Percentiles rank a stretch among this genome's conserved stretches.
Conservation (phyloP, 2,113 vertebrate genomes). For the Hippocampus barbouri region DNA sequence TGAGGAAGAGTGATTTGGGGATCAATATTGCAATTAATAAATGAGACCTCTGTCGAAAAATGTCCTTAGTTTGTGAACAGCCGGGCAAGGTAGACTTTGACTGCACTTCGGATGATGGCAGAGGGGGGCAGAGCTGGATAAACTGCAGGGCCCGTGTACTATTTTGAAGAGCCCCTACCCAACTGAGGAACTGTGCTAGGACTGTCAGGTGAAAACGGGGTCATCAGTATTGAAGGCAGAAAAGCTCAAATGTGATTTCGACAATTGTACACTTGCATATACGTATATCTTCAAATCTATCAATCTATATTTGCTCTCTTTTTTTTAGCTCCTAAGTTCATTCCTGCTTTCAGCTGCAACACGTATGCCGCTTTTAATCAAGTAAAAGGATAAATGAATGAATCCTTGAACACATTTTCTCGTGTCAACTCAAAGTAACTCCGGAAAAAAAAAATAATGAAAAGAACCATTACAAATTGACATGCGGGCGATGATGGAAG, state of each 20-base stretch:
- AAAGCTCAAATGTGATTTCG: too few relatives aligned
- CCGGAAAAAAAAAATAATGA: neutral
- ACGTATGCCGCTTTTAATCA: conserved; percentile 3
- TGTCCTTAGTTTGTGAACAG: neutral
- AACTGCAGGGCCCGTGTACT: too few relatives aligned
- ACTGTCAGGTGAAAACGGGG: too few relatives aligned
- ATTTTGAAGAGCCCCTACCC: too few relatives aligned
- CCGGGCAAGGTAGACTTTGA: neutral
- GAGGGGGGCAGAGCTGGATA: too few relatives aligned
- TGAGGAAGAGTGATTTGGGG: conserved; percentile 1
- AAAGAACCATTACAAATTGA: conserved; percentile 7
- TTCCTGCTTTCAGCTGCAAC: neutral
- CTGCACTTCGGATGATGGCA: too few relatives aligned
- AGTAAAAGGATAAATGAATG: conserved; percentile 10
- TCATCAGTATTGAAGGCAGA: too few relatives aligned
- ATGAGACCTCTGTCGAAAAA: neutral
- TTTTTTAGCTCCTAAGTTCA: neutral
- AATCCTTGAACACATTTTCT: neutral
- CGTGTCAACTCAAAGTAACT: conserved; percentile 13
- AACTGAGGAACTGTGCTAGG: too few relatives aligned
- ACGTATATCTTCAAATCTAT: too few relatives aligned
- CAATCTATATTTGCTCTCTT: neutral
- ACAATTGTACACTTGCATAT: too few relatives aligned
- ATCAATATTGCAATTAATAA: neutral
- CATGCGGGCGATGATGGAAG: conserved; percentile 13